Conservation (phyloP, 2,888 invertebrate genomes). For the Bimastos eiseni region DNA sequence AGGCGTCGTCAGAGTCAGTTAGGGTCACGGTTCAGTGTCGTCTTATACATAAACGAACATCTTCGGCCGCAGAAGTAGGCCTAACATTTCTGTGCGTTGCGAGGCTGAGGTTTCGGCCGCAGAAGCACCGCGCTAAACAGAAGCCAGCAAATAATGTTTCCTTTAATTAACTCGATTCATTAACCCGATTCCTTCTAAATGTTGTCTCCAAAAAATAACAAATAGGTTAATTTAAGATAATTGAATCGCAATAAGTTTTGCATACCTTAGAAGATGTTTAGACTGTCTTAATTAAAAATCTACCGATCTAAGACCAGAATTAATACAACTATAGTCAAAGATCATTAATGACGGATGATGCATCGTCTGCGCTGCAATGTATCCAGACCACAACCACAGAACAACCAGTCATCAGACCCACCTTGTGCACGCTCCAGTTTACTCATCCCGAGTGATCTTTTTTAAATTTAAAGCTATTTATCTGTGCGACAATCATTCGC, state of each 20-base stretch:
- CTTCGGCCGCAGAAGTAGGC: too few species aligned
- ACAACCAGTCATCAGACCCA: not conserved
- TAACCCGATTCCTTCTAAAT: not conserved
- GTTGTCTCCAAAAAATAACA: not conserved
- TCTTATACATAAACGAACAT: too few species aligned
- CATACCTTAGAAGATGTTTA: not conserved
- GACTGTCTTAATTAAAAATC: not conserved
- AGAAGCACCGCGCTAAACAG: too few species aligned
- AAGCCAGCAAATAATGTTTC: not conserved
- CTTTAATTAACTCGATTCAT: not conserved
- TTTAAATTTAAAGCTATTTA: not conserved
- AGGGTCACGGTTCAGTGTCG: too few species aligned
- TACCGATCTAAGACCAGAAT: not conserved
- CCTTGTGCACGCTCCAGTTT: conserved; percentile 25
- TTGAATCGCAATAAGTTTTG: not conserved
- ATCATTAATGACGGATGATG: not conserved
- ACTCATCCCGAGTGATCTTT: not conserved
- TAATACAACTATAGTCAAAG: not conserved
- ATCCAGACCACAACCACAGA: not conserved
- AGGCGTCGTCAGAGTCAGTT: too few species aligned
- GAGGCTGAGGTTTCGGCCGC: too few species aligned
- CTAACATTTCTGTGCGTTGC: too few species aligned
- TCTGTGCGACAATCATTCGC: not conserved
- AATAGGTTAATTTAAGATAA: not conserved
- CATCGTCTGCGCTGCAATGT: not conserved